Evolutionary conservation across 2,113 vertebrate species (phyloP).

Genomic region (Thamnaconus septentrionalis): DNA sequence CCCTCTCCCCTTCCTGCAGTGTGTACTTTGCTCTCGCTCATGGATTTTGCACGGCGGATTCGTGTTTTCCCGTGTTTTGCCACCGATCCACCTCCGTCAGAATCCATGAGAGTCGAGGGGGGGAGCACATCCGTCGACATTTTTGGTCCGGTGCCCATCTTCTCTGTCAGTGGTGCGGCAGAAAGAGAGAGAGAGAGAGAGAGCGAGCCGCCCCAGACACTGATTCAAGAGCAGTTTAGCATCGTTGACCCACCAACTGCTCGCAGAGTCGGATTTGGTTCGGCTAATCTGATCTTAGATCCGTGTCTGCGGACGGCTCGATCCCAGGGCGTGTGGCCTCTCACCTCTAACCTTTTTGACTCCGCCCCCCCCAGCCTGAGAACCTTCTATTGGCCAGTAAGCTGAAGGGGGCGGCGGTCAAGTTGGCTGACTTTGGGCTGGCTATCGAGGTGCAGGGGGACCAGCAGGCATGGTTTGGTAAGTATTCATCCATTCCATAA

Average conservation of each 20-base stretch:
- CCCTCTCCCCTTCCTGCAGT: constrained; percentile 21
- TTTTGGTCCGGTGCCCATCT: constrained; percentile 61
- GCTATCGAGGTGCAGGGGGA: constrained; percentile 81
- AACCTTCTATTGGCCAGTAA: constrained; percentile 82
- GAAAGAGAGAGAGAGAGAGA: constrained; percentile 29
- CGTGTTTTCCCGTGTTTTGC: constrained; percentile 10
- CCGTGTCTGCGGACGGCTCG: constrained; percentile 64
- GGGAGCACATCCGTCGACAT: constrained; percentile 44
- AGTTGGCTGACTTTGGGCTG: constrained; percentile 82
- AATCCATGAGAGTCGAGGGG: constrained; percentile 47
- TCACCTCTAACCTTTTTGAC: constrained; percentile 77
- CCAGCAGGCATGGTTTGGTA: constrained; percentile 82
- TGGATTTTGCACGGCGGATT: constrained; percentile 47
- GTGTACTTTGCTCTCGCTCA: constrained; percentile 57
- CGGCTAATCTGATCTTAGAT: constrained; percentile 74
- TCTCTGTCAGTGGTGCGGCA: constrained; percentile 62
- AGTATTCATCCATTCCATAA: constrained; percentile 63
- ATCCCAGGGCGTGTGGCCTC: constrained; percentile 67
- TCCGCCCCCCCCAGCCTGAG: constrained; percentile 79
- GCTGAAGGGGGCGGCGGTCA: constrained; percentile 81
- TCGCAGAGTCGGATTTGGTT: constrained; percentile 57
- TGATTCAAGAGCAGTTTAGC: constrained; percentile 73
- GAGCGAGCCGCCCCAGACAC: constrained; percentile 58
- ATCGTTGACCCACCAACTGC: constrained; percentile 52
- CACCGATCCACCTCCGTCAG: constrained; percentile 20